Evolutionary conservation across 2,113 vertebrate genomes (phyloP).

Genomic region (Pseudorasbora parva): DNA sequence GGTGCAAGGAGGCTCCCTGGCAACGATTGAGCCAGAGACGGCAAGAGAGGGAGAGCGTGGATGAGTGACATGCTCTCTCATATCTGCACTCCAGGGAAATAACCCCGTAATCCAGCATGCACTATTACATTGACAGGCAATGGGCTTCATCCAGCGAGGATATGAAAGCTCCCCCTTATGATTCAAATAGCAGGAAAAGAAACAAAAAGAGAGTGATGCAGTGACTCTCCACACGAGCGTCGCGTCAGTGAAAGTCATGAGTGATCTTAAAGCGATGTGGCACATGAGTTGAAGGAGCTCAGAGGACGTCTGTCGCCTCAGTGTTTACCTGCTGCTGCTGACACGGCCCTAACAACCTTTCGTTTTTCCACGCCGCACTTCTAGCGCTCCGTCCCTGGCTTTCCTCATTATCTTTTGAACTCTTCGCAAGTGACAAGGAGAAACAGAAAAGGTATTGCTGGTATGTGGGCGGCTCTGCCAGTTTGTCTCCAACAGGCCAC

Average conservation of each 20-base stretch:
- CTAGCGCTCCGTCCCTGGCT: slow-evolving; percentile 40
- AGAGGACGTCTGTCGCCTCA: slow-evolving; percentile 34
- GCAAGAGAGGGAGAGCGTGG: not conserved
- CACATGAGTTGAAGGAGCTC: slow-evolving; percentile 28
- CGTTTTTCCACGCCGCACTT: slow-evolving; percentile 19
- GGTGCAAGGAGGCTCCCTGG: slow-evolving; percentile 59
- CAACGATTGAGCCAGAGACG: slow-evolving; percentile 33
- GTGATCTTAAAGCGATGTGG: slow-evolving; percentile 37
- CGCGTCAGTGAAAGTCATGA: not conserved
- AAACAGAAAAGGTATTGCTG: slow-evolving; percentile 22
- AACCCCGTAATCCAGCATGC: slow-evolving; percentile 91
- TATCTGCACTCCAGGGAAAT: slow-evolving; percentile 88
- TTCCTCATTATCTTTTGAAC: slow-evolving; percentile 54
- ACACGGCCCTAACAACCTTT: slow-evolving; percentile 47
- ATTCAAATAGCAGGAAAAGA: slow-evolving; percentile 72
- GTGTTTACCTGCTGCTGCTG: slow-evolving; percentile 36
- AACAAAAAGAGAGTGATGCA: slow-evolving; percentile 67
- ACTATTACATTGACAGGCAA: slow-evolving; percentile 90
- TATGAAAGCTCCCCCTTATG: slow-evolving; percentile 85
- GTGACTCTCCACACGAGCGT: slow-evolving; percentile 55
- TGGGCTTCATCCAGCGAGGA: slow-evolving; percentile 84
- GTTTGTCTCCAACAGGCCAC: slow-evolving; percentile 38
- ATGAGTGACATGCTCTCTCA: slow-evolving; percentile 78
- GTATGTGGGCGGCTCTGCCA: slow-evolving; percentile 37
- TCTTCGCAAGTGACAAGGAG: slow-evolving; percentile 43